Evolutionary conservation across 2,797 vertebrate species (phyloP).

Genomic region (Melanotaenia trifasciata): DNA sequence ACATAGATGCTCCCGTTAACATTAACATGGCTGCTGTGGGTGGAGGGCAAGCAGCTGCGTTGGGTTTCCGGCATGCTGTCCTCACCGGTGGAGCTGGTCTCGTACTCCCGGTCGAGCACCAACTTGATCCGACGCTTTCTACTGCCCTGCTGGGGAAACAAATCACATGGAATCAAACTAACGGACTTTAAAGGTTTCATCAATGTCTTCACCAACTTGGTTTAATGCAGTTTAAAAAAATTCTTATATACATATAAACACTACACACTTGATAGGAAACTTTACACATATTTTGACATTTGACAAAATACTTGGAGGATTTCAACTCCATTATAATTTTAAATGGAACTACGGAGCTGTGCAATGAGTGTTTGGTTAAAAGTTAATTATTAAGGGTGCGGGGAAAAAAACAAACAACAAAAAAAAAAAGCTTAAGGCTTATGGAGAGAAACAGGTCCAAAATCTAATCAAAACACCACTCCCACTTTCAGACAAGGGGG

Average conservation of each 20-base stretch:
- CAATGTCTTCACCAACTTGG: no score
- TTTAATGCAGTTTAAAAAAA: no score
- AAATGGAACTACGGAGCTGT: no score
- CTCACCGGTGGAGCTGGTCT: slow-evolving; percentile 94
- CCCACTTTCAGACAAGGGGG: background rate
- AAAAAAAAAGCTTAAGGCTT: no score
- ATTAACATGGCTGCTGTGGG: slow-evolving; percentile 81
- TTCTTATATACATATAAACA: no score
- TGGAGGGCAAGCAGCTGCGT: slow-evolving; percentile 79
- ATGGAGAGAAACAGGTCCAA: background rate
- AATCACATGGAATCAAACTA: background rate
- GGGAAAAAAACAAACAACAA: no score
- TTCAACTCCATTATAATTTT: no score
- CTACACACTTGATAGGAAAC: no score
- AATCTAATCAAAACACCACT: background rate
- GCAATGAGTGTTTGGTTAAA: no score
- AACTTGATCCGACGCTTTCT: slow-evolving; percentile 92
- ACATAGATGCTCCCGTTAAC: slow-evolving; percentile 91
- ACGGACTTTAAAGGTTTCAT: background rate
- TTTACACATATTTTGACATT: background rate
- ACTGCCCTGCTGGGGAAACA: slow-evolving; percentile 67
- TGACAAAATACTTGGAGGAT: no score
- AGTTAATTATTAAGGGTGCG: no score
- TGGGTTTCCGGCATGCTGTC: slow-evolving; percentile 90
- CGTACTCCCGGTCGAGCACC: slow-evolving; percentile 91